These are phyloP conservation scores for Prunella himalayana DNA, from an alignment of 2,113 vertebrate species.

Conservation along the genomic window DNA sequence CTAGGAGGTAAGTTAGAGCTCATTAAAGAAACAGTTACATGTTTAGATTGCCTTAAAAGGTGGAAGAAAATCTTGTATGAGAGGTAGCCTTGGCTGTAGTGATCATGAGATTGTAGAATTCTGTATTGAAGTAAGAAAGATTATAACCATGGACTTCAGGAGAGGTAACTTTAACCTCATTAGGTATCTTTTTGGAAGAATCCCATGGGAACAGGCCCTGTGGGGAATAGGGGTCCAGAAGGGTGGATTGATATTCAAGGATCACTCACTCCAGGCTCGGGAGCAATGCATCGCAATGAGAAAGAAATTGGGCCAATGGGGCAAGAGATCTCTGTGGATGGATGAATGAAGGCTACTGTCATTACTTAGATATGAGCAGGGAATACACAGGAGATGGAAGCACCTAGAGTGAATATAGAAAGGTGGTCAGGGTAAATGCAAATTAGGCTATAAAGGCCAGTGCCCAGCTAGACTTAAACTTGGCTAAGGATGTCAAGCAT, in stretches of 20 bases:
- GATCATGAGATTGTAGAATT: background rate
- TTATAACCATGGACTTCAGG: background rate
- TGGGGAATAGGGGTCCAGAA: background rate
- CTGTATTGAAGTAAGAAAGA: background rate
- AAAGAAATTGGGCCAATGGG: background rate
- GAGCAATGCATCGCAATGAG: fast-evolving
- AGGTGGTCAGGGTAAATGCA: background rate
- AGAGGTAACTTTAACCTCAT: background rate
- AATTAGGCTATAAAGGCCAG: background rate
- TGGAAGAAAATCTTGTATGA: background rate
- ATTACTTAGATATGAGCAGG: background rate
- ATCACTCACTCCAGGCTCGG: background rate
- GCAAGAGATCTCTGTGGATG: background rate
- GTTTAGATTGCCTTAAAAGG: background rate
- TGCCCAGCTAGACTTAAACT: background rate
- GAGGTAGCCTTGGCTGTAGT: background rate
- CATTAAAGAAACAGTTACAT: background rate
- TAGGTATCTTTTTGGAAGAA: background rate
- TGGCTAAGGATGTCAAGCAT: background rate
- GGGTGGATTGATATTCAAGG: background rate
- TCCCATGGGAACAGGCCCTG: background rate
- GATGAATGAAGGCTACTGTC: background rate
- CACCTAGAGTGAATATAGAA: background rate
- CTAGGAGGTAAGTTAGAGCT: background rate
- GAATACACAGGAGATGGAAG: background rate